Evolutionary conservation across 2,113 vertebrate species (phyloP).

Genomic region (Nyctereutes procyonoides): DNA sequence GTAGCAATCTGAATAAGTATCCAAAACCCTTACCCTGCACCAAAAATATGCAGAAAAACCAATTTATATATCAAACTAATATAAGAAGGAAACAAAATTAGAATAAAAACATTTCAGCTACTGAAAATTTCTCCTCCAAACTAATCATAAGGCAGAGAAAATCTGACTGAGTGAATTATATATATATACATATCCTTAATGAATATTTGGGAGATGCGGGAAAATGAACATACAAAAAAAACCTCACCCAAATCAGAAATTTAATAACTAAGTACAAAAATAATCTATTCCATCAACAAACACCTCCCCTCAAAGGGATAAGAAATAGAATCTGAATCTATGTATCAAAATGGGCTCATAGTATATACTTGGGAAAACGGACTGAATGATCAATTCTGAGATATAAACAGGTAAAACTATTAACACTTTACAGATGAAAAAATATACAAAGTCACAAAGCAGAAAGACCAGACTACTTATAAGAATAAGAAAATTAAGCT

Average conservation of each 20-base stretch:
- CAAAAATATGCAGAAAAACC: background rate
- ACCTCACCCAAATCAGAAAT: background rate
- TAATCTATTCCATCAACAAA: background rate
- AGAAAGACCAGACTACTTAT: background rate
- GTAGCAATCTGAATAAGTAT: background rate
- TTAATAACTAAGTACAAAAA: conserved; percentile 15
- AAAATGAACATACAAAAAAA: background rate
- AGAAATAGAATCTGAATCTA: background rate
- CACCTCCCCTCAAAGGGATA: background rate
- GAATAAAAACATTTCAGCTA: conserved; percentile 21
- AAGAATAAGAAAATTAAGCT: background rate
- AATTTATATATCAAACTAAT: background rate
- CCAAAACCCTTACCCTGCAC: background rate
- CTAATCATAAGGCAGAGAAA: background rate
- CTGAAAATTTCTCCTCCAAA: background rate
- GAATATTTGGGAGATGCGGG: background rate
- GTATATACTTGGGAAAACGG: background rate
- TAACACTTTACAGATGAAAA: background rate
- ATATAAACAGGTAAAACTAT: background rate
- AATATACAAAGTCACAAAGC: background rate
- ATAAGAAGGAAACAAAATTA: background rate
- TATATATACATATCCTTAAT: background rate
- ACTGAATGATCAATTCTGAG: background rate
- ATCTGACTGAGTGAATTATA: background rate
- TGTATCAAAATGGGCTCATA: background rate